Percentiles rank a stretch among this genome's conserved stretches.
Evolutionary conservation across 2,113 vertebrate species (phyloP).

Genomic region (Alligator sinensis): DNA sequence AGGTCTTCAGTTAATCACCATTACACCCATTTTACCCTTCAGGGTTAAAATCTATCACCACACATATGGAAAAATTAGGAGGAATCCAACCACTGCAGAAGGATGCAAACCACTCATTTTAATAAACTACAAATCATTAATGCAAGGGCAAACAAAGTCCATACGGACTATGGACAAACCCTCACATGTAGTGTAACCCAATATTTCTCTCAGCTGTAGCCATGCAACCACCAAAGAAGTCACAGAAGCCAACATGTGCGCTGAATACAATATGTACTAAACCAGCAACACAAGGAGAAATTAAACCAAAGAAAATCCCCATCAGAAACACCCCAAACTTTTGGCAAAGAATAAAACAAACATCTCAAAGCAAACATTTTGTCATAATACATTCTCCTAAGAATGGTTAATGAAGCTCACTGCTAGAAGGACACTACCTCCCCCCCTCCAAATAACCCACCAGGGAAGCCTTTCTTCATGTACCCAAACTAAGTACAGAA

Average conservation of each 20-base stretch:
- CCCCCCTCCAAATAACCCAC: accelerated
- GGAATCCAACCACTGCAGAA: background rate
- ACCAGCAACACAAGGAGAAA: background rate
- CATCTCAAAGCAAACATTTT: background rate
- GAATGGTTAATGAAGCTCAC: background rate
- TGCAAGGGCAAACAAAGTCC: background rate
- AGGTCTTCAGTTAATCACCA: background rate
- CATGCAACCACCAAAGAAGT: background rate
- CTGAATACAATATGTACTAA: background rate
- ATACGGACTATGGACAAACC: background rate
- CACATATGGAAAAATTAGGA: background rate
- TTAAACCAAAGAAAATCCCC: background rate
- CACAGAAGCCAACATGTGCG: background rate
- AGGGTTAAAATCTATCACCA: background rate
- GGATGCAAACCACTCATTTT: background rate
- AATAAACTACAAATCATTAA: background rate
- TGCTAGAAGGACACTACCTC: background rate
- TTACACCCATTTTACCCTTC: background rate
- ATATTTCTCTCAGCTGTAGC: background rate
- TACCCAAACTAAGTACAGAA: background rate
- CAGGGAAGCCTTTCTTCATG: background rate
- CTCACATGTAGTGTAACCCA: background rate
- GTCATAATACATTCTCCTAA: background rate
- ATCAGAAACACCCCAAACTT: background rate
- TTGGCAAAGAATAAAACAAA: background rate